These are phyloP conservation scores for Agrilus cyanescens DNA, from an alignment of 2,888 invertebrate genomes.

Conservation along the genomic window DNA sequence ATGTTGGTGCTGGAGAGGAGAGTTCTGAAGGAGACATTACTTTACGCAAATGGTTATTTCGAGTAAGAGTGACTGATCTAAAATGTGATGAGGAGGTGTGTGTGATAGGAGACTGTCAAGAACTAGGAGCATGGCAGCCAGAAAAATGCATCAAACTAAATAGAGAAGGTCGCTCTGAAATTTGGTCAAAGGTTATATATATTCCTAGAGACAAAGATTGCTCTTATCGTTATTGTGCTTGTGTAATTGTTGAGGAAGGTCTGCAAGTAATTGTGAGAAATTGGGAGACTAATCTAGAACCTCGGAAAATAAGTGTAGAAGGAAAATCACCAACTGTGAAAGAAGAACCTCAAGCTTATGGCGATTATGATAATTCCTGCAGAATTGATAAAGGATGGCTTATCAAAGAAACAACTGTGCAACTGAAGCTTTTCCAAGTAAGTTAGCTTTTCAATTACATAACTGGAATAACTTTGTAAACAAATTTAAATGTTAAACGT, in stretches of 20 bases:
- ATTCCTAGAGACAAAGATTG: constrained; percentile 58
- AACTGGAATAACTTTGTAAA: too few species aligned
- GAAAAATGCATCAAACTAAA: constrained; percentile 45
- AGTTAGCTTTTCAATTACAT: too few species aligned
- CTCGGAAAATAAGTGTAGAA: constrained; percentile 45
- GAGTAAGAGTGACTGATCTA: constrained; percentile 42
- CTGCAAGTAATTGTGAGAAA: constrained; percentile 50
- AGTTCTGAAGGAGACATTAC: constrained; percentile 10
- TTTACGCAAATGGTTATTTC: constrained; percentile 38
- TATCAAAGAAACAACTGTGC: constrained; percentile 68
- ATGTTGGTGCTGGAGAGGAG: constrained; percentile 6
- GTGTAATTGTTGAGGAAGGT: constrained; percentile 50
- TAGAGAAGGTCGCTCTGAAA: constrained; percentile 37
- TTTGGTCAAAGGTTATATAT: constrained; percentile 52
- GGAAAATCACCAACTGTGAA: constrained; percentile 19
- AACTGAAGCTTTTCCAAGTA: constrained; percentile 52
- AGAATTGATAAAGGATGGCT: constrained; percentile 73
- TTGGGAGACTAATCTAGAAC: constrained; percentile 70
- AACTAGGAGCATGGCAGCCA: constrained; percentile 62
- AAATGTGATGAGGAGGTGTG: constrained; percentile 53
- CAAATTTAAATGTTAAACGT: too few species aligned
- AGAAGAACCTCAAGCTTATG: constrained; percentile 50
- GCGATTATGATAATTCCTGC: constrained; percentile 44
- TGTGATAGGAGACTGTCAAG: constrained; percentile 53
- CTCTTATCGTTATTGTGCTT: constrained; percentile 66